Percentiles rank a stretch among this genome's conserved stretches.
phyloP scores from a whole-genome alignment of 2,797 vertebrate genomes.

The Pseudopleuronectes americanus region DNA sequence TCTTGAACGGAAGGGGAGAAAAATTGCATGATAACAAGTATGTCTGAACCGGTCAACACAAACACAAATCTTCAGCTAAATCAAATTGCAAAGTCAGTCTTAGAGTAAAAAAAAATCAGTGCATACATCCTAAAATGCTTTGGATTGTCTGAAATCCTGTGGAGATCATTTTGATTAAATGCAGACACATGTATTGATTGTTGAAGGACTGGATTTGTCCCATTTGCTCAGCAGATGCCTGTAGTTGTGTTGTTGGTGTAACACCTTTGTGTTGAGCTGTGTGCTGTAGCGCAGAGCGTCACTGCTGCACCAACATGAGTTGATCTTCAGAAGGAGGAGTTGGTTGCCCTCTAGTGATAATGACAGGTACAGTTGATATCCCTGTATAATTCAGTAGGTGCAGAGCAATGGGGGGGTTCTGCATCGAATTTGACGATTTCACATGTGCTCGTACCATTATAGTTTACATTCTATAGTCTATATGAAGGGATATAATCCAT shows the following conservation, averaged over 20 bases:
- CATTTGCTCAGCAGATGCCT: conserved; percentile 10
- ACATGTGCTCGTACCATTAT: background rate
- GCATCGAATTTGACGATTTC: conserved; percentile 3
- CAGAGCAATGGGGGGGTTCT: conserved; percentile 14
- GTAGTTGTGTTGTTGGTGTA: conserved; percentile 41
- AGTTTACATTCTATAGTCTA: background rate
- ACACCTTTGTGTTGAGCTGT: conserved; percentile 40
- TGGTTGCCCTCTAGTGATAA: conserved; percentile 69
- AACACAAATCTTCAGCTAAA: conserved; percentile 6
- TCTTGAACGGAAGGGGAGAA: conserved; percentile 2
- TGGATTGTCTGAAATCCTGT: background rate
- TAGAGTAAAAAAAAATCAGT: conserved; percentile 28
- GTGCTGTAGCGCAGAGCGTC: conserved; percentile 55
- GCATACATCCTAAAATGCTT: conserved; percentile 11
- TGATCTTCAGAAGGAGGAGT: conserved; percentile 16
- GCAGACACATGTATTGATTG: conserved; percentile 4
- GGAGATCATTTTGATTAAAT: conserved; percentile 21
- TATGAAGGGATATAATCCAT: conserved; percentile 1
- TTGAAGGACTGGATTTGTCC: conserved; percentile 1
- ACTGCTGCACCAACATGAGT: conserved; percentile 57
- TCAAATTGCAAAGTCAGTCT: background rate
- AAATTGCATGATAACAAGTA: conserved; percentile 20
- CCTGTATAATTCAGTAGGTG: conserved; percentile 31
- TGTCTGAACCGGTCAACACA: background rate
- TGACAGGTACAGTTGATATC: conserved; percentile 12